Evolutionary conservation across 37 sponge, comb jelly and placozoan genomes (phyloP).

Genomic region (Tethya wilhelma): DNA sequence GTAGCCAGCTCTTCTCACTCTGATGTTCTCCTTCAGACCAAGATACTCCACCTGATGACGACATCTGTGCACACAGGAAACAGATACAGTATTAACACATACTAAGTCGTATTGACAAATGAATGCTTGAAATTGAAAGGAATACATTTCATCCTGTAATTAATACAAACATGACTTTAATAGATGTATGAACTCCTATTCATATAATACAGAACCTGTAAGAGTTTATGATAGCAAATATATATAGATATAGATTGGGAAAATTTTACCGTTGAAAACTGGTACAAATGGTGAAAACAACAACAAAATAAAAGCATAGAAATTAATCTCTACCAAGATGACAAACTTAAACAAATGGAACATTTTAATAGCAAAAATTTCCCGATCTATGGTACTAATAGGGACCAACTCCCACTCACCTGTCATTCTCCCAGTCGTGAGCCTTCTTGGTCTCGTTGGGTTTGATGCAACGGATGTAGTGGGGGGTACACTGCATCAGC

Average conservation of each 20-base stretch:
- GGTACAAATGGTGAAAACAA: no score
- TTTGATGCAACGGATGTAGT: slow-evolving; percentile 98
- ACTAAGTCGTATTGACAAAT: no score
- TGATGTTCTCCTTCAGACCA: slow-evolving; percentile 97
- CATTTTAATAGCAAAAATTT: not conserved
- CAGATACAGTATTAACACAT: not conserved
- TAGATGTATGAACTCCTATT: no score
- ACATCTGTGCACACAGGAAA: slow-evolving; percentile 46
- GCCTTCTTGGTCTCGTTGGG: slow-evolving; percentile 97
- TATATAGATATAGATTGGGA: not conserved
- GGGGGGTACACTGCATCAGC: slow-evolving; percentile 93
- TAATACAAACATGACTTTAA: no score
- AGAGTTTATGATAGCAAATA: no score
- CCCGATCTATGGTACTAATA: slow-evolving; percentile 14
- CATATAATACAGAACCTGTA: no score
- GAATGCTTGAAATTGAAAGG: no score
- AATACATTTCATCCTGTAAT: no score
- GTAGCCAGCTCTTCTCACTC: slow-evolving; percentile 96
- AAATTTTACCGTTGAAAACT: not conserved
- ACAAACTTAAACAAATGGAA: not conserved
- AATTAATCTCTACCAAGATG: no score
- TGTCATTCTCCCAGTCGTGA: slow-evolving; percentile 95
- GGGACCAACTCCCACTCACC: slow-evolving; percentile 53
- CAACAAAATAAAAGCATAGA: no score
- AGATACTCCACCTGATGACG: slow-evolving; percentile 97